Evolutionary conservation across 1,140 invertebrate genomes (phyloP).

Genomic region (Heliconius melpomene): DNA sequence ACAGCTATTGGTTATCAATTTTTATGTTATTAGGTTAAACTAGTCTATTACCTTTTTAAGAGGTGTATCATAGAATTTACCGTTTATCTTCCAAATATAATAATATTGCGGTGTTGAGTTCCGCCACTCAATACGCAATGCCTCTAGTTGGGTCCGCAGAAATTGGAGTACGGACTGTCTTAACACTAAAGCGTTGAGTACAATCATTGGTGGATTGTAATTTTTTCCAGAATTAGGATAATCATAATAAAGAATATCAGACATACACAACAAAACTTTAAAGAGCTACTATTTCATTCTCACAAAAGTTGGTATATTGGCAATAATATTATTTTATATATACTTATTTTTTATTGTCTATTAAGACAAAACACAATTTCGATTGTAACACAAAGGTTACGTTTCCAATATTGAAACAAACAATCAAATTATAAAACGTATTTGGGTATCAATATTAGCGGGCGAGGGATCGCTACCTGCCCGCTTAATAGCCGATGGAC

Average conservation of each 20-base stretch:
- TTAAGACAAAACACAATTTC: neutral
- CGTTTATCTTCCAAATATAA: too few species aligned
- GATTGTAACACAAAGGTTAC: neutral
- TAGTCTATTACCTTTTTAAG: too few species aligned
- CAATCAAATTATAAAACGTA: constrained; percentile 19
- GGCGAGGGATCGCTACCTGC: constrained; percentile 69
- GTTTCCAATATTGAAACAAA: constrained; percentile 29
- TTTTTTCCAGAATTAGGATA: too few species aligned
- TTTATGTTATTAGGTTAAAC: neutral
- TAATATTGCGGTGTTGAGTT: too few species aligned
- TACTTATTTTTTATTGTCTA: neutral
- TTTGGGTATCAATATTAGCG: constrained; percentile 26
- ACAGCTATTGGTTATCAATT: neutral
- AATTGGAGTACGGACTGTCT: too few species aligned
- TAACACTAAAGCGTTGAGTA: too few species aligned
- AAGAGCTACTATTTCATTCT: neutral
- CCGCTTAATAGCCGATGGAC: constrained; percentile 68
- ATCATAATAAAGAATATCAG: neutral
- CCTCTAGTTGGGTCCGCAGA: too few species aligned
- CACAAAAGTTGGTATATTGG: neutral
- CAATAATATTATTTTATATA: neutral
- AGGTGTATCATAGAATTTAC: too few species aligned
- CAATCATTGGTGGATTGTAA: too few species aligned
- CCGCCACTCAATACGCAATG: too few species aligned
- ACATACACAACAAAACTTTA: neutral